Evolutionary conservation across 2,888 invertebrate genomes (phyloP).

Genomic region (Andrena marginata): DNA sequence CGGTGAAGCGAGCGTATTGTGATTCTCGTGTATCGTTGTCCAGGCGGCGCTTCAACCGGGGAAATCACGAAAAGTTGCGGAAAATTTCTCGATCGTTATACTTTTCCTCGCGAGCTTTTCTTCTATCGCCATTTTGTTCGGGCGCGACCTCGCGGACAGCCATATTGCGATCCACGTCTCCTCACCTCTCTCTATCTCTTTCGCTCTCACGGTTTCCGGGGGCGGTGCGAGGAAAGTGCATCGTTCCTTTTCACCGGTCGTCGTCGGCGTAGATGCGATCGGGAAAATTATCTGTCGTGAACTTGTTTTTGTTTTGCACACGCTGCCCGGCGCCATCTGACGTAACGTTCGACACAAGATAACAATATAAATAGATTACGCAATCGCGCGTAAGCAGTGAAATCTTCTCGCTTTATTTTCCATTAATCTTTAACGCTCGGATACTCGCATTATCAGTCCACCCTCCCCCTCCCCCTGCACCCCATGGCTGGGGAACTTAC

Average conservation of each 20-base stretch:
- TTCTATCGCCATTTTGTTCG: slow-evolving; percentile 82
- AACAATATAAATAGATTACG: slow-evolving; percentile 82
- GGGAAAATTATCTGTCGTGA: slow-evolving; percentile 69
- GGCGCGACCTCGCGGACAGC: slow-evolving; percentile 80
- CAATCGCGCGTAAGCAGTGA: slow-evolving; percentile 70
- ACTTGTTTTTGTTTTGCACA: slow-evolving; percentile 73
- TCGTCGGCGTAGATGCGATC: slow-evolving; percentile 31
- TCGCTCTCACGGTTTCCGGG: slow-evolving; percentile 72
- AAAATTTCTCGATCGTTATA: slow-evolving; percentile 10
- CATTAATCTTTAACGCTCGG: slow-evolving; percentile 44
- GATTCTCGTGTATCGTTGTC: slow-evolving; percentile 66
- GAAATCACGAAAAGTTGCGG: slow-evolving; percentile 34
- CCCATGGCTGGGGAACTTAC: slow-evolving; percentile 38
- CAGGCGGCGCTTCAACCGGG: slow-evolving; percentile 62
- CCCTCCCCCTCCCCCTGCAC: background rate
- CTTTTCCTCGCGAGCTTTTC: slow-evolving; percentile 69
- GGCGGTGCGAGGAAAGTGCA: slow-evolving; percentile 57
- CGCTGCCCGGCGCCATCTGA: slow-evolving; percentile 67
- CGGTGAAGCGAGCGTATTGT: slow-evolving; percentile 70
- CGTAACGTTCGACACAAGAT: slow-evolving; percentile 72
- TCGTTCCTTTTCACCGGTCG: slow-evolving; percentile 58
- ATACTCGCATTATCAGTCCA: slow-evolving; percentile 38
- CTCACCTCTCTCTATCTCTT: slow-evolving; percentile 23
- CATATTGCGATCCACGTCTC: slow-evolving; percentile 80
- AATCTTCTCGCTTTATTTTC: slow-evolving; percentile 47